Evolutionary conservation across 1,140 invertebrate genomes (phyloP).

Genomic region (Aethina tumida): DNA sequence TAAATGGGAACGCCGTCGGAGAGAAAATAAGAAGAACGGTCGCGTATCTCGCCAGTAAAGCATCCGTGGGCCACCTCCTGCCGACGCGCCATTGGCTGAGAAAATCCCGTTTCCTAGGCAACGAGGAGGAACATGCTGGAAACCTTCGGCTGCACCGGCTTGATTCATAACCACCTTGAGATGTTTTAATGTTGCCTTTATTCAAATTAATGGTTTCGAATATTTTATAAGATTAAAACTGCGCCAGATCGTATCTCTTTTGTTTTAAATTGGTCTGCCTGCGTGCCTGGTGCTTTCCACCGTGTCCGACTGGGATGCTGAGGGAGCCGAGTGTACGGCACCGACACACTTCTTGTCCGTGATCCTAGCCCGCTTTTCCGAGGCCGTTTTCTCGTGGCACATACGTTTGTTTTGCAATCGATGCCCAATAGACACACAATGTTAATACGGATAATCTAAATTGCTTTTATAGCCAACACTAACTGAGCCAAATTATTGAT

Average conservation of each 20-base stretch:
- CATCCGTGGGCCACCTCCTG: slow-evolving; percentile 30
- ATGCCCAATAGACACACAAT: no score
- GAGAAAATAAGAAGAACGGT: slow-evolving; percentile 31
- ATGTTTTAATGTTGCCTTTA: slow-evolving; percentile 39
- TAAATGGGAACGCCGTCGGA: slow-evolving; percentile 1
- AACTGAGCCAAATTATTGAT: no score
- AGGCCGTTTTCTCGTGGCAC: no score
- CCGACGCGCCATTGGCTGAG: slow-evolving; percentile 30
- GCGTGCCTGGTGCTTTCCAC: no score
- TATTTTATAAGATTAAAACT: slow-evolving; percentile 33
- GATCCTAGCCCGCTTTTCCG: no score
- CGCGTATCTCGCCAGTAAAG: slow-evolving; percentile 31
- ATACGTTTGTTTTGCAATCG: no score
- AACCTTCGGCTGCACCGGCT: slow-evolving; percentile 24
- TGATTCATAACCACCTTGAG: slow-evolving; percentile 38
- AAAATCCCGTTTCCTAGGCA: slow-evolving; percentile 29
- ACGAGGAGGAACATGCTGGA: slow-evolving; percentile 31
- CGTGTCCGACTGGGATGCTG: no score
- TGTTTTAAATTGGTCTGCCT: slow-evolving; percentile 31
- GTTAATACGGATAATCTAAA: no score
- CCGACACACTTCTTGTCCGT: no score
- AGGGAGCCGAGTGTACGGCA: no score
- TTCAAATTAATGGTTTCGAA: slow-evolving; percentile 36
- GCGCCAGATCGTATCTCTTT: slow-evolving; percentile 27
- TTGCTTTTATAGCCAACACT: no score